These are phyloP conservation scores for Drosophila sucinea DNA, from an alignment of 1,140 invertebrate species.

Conservation along the genomic window DNA sequence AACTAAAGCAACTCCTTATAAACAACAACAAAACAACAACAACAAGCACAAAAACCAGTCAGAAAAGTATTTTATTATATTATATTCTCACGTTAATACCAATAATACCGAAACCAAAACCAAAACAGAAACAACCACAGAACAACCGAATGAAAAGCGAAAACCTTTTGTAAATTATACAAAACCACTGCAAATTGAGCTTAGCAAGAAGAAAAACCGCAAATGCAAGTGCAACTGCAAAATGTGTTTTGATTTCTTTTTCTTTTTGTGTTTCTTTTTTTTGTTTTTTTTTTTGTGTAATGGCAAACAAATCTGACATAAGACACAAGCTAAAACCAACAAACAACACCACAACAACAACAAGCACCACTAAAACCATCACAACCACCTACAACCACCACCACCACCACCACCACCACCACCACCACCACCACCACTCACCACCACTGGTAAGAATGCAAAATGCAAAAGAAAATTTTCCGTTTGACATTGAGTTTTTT, in stretches of 20 bases:
- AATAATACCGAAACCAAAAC: conserved; percentile 3
- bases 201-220: conserved; percentile 33
- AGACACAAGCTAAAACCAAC: conserved; percentile 32
- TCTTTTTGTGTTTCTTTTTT: neutral
- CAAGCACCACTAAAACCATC: conserved; percentile 24
- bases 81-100: too few species aligned
- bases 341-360: conserved; percentile 11
- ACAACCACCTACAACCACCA: conserved; percentile 26
- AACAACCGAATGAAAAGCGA: conserved; percentile 5
- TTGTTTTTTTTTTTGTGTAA: conserved; percentile 20
- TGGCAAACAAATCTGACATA: conserved; percentile 29
- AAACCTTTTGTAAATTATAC: conserved; percentile 67
- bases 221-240: conserved; percentile 16
- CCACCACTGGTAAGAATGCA: conserved; percentile 76
- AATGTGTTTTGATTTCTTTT: neutral
- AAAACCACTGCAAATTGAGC: conserved; percentile 68
- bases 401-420: conserved; percentile 48
- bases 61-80: too few species aligned
- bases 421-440: conserved; percentile 15
- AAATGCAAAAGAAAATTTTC: conserved; percentile 57
- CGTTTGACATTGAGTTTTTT: conserved; percentile 41
- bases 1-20: conserved; percentile 28
- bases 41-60: conserved; percentile 3
- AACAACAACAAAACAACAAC: conserved; percentile 36
- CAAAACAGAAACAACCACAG: conserved; percentile 18